Evolutionary conservation across 2,888 invertebrate genomes (phyloP), one percentile per base, ranked within the genome.

Genomic region (Willowsia nigromaculata): DNA sequence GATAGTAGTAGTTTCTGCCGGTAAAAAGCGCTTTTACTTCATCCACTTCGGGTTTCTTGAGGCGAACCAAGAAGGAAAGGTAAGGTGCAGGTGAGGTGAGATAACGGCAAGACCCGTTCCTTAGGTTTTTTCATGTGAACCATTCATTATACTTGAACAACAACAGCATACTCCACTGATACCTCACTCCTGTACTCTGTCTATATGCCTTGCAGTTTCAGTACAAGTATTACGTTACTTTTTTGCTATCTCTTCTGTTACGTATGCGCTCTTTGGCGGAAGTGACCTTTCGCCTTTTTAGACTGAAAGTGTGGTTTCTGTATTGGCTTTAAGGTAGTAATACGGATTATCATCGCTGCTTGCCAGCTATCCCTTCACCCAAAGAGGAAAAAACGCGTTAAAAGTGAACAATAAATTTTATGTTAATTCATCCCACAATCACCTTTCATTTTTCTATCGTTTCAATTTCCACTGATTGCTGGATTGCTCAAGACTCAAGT

Each of bases 41-140:
- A 62, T 59, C 59, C 47, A 25, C 68, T 68, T 85, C 85, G 74
- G 74, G 37, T 85, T 74, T 56, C 71, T 87, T 37, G 15, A 68
- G 53, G 53, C 50, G 27, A 25, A 13, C 81, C 27, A 30, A 53
- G n/a, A 78, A 80, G 18, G 27, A 43, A 84, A 89, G 65, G 89
- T 89, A 78, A 78, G 84, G 89, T 84, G 89, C 80, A 89, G 89
- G 89, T 80, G 91, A 92, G 92, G 92, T 92, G 92, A 92, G 92
- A 92, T 92, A 92, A 92, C 92, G 92, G 92, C 91, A 92, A 92
- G 92, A 92, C 92, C 92, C 92, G 92, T 92, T 92, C 90, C 86
- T 80, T 80, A 43, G 37, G 76, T 80, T 78, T 68, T 82, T 78
- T 76, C 30, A 76, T 76, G 59, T 82, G 82, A 82, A 82, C 82